These are phyloP conservation scores for Mallotus villosus DNA, from an alignment of 2,797 vertebrate genomes.

Conservation along the genomic window DNA sequence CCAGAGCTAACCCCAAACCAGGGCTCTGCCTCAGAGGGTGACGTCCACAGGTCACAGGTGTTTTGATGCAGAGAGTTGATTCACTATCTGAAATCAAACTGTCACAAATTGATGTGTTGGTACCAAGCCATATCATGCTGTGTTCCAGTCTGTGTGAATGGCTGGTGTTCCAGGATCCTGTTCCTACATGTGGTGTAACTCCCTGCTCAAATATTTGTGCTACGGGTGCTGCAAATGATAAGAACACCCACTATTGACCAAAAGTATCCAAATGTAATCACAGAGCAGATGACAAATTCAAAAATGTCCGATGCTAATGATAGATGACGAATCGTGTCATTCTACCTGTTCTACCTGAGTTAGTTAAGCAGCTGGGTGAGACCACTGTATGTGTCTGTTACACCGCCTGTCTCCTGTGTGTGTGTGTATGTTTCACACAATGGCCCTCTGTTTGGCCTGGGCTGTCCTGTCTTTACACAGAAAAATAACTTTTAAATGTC, in stretches of 20 bases:
- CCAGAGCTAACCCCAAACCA: too few species aligned
- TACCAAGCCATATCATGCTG: slow-evolving; percentile 4
- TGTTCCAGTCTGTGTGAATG: slow-evolving; percentile 8
- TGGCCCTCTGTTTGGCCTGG: not conserved
- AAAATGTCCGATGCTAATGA: not conserved
- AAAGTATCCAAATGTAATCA: slow-evolving; percentile 32
- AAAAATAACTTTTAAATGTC: not conserved
- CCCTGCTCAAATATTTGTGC: slow-evolving; percentile 72
- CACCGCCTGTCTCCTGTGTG: not conserved
- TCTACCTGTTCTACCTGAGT: not conserved
- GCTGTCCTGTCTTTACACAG: not conserved
- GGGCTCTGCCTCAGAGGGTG: too few species aligned
- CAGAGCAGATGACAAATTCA: not conserved
- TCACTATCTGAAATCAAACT: not conserved
- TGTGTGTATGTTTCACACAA: not conserved
- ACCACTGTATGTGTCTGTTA: not conserved
- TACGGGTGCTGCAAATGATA: slow-evolving; percentile 55
- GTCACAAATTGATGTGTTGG: not conserved
- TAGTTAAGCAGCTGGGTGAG: not conserved
- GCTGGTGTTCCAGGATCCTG: slow-evolving; percentile 16
- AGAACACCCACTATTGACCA: slow-evolving; percentile 20
- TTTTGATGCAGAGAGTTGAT: too few species aligned
- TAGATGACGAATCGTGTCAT: not conserved
- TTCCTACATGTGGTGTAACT: slow-evolving; percentile 31
- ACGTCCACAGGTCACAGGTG: too few species aligned